These are phyloP conservation scores for Cyprinodon variegatus DNA, from an alignment of 2,113 vertebrate species.

Conservation along the genomic window DNA sequence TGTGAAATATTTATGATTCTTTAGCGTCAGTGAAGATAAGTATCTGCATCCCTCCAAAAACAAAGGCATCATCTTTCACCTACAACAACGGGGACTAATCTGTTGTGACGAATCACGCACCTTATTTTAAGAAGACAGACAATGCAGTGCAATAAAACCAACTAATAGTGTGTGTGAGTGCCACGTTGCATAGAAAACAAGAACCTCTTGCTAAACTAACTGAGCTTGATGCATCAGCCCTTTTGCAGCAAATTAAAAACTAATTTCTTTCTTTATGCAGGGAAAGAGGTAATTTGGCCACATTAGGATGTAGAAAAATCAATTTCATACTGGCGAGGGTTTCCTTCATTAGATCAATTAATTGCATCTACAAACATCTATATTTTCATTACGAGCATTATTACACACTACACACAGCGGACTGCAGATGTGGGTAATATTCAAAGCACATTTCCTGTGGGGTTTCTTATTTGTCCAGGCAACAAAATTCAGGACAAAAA, in stretches of 20 bases:
- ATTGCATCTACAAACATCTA: conserved; percentile 62
- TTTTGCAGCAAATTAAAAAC: conserved; percentile 72
- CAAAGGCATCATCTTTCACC: conserved; percentile 21
- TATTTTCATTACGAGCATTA: conserved; percentile 59
- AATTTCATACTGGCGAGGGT: conserved; percentile 38
- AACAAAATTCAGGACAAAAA: not conserved
- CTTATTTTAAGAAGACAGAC: conserved; percentile 29
- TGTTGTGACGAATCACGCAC: conserved; percentile 8
- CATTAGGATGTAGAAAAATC: conserved; percentile 49
- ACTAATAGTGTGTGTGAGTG: conserved; percentile 1
- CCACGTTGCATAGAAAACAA: conserved; percentile 40
- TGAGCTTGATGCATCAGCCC: conserved; percentile 56
- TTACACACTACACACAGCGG: conserved; percentile 31
- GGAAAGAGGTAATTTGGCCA: conserved; percentile 61
- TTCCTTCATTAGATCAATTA: conserved; percentile 65
- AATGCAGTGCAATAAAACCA: conserved; percentile 21
- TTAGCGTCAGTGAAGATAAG: conserved; percentile 1
- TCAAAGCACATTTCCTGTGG: conserved; percentile 22
- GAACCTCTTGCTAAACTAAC: conserved; percentile 31
- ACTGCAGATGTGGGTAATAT: conserved; percentile 41
- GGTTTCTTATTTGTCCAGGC: conserved; percentile 17
- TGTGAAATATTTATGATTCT: conserved; percentile 6
- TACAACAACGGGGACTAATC: conserved; percentile 41
- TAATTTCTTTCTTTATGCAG: conserved; percentile 61
- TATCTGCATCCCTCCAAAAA: conserved; percentile 15